These are phyloP conservation scores for Rhipidura dahli DNA, from an alignment of 2,113 vertebrate species.

Conservation along the genomic window DNA sequence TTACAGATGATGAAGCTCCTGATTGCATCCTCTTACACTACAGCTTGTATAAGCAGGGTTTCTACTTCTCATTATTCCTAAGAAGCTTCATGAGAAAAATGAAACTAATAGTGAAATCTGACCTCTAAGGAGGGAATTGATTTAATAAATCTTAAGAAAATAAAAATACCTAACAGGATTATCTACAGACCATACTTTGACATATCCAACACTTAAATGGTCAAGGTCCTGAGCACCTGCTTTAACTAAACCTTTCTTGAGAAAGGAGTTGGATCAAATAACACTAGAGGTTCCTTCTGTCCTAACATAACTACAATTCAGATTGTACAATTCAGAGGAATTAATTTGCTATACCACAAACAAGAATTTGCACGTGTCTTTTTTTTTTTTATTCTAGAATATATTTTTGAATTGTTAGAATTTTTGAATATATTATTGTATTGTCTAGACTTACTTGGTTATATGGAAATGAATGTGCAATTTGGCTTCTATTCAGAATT, in stretches of 20 bases:
- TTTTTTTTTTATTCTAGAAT: neutral
- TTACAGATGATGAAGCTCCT: neutral
- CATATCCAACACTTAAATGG: neutral
- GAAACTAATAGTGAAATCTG: neutral
- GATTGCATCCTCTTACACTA: neutral
- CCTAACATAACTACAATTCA: neutral
- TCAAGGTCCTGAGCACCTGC: neutral
- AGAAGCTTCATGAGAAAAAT: neutral
- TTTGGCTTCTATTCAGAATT: neutral
- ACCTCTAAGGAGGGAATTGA: neutral
- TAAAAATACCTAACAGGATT: neutral
- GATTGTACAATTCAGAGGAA: neutral
- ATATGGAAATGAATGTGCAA: neutral
- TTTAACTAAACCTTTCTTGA: neutral
- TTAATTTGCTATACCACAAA: neutral
- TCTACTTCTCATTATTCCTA: neutral
- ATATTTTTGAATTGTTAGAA: neutral
- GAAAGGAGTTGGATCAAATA: neutral
- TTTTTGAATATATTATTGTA: too few species aligned
- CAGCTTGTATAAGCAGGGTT: neutral
- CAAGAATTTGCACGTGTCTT: neutral
- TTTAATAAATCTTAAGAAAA: neutral
- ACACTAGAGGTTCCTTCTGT: neutral
- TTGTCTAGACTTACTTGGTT: neutral
- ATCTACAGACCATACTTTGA: neutral